Evolutionary conservation across 2,113 vertebrate genomes (phyloP).

Genomic region (Cricetomys ansorgei): DNA sequence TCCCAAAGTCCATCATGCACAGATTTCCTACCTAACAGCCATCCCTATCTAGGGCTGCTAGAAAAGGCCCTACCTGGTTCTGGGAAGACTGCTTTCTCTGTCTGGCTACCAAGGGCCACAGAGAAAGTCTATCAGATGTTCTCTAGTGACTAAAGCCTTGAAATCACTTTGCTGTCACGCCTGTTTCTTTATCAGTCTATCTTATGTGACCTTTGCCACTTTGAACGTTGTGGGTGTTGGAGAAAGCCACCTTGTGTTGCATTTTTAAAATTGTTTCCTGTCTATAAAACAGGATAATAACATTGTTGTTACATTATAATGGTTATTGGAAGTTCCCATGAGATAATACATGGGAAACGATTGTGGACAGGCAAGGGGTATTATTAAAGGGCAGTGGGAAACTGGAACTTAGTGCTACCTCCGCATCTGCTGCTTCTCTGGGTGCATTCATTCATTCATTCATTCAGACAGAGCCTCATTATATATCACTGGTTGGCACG

Average conservation of each 20-base stretch:
- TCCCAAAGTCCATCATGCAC: not conserved
- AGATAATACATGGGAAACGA: not conserved
- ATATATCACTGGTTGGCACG: not conserved
- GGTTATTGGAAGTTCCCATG: not conserved
- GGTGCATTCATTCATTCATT: not conserved
- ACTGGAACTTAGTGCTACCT: not conserved
- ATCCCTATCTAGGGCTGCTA: not conserved
- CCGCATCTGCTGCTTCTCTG: not conserved
- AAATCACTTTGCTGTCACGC: not conserved
- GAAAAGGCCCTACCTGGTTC: not conserved
- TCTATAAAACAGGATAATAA: conserved; percentile 52
- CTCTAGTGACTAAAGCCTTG: not conserved
- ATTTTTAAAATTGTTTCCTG: not conserved
- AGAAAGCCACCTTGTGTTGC: not conserved
- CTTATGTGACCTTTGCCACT: not conserved
- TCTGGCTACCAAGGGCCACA: not conserved
- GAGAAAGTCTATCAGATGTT: not conserved
- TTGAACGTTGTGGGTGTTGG: not conserved
- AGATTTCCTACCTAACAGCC: not conserved
- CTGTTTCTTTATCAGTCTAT: not conserved
- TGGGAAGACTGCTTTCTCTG: not conserved
- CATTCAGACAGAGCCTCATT: not conserved
- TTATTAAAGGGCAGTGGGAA: not conserved
- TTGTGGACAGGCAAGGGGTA: not conserved
- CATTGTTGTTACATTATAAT: not conserved